phyloP scores from a whole-genome alignment of 1,140 invertebrate genomes.

The Drosophila sechellia region DNA sequence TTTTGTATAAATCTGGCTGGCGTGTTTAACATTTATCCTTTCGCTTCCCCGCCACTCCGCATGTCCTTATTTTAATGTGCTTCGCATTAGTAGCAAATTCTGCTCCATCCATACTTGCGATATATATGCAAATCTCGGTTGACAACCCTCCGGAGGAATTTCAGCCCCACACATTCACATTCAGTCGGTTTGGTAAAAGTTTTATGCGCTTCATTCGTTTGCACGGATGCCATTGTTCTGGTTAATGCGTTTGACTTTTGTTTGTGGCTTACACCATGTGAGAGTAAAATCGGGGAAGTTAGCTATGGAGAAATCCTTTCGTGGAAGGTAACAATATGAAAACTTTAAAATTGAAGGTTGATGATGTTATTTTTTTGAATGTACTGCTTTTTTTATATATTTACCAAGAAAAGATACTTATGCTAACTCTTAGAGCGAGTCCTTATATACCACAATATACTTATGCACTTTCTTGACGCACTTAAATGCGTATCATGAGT shows the following conservation, averaged over 20 bases:
- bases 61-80: slow-evolving; percentile 54
- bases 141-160: slow-evolving; percentile 40
- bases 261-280: slow-evolving; percentile 30
- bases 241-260: slow-evolving; percentile 72
- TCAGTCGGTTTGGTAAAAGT: slow-evolving; percentile 19
- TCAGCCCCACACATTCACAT: slow-evolving; percentile 15
- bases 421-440: not conserved
- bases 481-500: slow-evolving; percentile 54
- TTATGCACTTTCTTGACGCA: slow-evolving; percentile 32
- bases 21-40: slow-evolving; percentile 64
- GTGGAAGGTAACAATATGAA: not conserved
- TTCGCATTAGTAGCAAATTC: slow-evolving; percentile 62
- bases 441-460: not conserved
- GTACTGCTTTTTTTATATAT: too few relatives aligned
- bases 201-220: slow-evolving; percentile 52
- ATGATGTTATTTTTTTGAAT: too few relatives aligned
- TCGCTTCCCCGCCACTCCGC: not conserved
- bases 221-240: slow-evolving; percentile 53
- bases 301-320: not conserved
- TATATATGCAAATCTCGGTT: slow-evolving; percentile 55
- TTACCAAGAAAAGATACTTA: too few relatives aligned
- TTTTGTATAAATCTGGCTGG: slow-evolving; percentile 54
- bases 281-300: not conserved
- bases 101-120: slow-evolving; percentile 32
- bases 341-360: too few relatives aligned